Evolutionary conservation across 2,888 invertebrate species (phyloP).

Genomic region (Archips crataeganus): DNA sequence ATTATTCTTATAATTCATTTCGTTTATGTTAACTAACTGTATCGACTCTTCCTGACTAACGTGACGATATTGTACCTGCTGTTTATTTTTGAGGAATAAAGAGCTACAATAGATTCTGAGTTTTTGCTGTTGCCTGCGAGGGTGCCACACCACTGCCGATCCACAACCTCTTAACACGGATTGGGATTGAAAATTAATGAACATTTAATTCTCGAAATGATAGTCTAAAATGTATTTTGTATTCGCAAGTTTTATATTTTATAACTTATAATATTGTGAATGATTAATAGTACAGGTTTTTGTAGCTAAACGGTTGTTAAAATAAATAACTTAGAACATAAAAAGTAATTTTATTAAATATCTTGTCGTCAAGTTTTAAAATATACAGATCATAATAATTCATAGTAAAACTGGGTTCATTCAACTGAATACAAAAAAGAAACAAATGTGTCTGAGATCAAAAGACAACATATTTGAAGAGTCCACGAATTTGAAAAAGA

Average conservation of each 20-base stretch:
- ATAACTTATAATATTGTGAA: no score
- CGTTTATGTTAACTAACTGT: no score
- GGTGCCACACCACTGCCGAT: no score
- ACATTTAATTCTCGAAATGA: neutral
- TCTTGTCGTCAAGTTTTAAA: conserved; percentile 27
- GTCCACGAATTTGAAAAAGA: conserved; percentile 1
- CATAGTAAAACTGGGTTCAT: conserved; percentile 8
- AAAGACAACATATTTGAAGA: conserved; percentile 21
- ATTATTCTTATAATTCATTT: no score
- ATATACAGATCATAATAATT: conserved; percentile 15
- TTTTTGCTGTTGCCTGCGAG: no score
- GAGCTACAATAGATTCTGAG: no score
- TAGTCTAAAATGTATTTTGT: neutral
- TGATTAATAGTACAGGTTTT: neutral
- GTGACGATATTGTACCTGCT: no score
- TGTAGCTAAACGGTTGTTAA: neutral
- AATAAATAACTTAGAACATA: conserved; percentile 14
- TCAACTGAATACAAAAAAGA: conserved; percentile 20
- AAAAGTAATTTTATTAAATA: conserved; percentile 32
- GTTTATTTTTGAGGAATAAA: no score
- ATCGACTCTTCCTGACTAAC: no score
- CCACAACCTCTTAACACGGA: no score
- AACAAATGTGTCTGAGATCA: conserved; percentile 35
- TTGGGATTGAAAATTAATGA: no score
- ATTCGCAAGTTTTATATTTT: no score